phyloP scores from a whole-genome alignment of 2,113 vertebrate species.

The Macaca fascicularis region T2T-MFA8v1.1 NC_088380.1:19647501-19648000 shows the following conservation, averaged over 20 bases:
- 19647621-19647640: neutral
- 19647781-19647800: accelerated
- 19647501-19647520: accelerated
- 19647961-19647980: neutral
- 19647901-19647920: neutral
- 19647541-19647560: neutral
- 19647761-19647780: neutral
- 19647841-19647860: neutral
- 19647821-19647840: too few species aligned
- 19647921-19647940: neutral
- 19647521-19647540: neutral
- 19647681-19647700: neutral
- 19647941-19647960: neutral
- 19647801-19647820: too few species aligned
- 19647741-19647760: neutral
- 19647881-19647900: neutral
- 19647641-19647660: neutral
- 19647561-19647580: neutral
- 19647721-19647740: neutral
- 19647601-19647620: neutral
- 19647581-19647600: neutral
- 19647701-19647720: neutral
- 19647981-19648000: neutral
- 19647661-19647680: neutral
- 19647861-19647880: accelerated